Conservation (phyloP, 1,140 invertebrate species). For the Zeugodacus cucurbitae region DNA sequence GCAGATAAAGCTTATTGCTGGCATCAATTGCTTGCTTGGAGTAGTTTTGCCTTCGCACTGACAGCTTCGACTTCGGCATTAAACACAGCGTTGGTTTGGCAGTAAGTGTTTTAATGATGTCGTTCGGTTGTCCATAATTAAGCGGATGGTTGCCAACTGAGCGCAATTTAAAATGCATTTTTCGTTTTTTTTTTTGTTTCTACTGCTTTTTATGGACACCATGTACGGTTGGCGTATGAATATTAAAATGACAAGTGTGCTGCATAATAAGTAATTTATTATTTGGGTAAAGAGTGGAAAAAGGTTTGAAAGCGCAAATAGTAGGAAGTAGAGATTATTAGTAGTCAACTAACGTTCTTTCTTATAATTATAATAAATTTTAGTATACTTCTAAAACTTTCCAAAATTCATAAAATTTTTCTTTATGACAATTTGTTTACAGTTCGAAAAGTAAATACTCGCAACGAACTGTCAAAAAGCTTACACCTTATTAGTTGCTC, state of each 20-base stretch:
- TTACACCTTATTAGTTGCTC: not conserved
- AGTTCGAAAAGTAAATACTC: not conserved
- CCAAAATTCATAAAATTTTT: not conserved
- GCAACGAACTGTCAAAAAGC: not conserved
- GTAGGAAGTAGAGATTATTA: too few relatives aligned
- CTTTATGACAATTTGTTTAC: not conserved
- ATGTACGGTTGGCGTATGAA: not conserved
- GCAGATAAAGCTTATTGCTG: constrained; percentile 10
- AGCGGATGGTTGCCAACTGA: not conserved
- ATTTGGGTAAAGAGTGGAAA: not conserved
- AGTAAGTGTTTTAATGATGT: not conserved
- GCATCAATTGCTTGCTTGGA: not conserved
- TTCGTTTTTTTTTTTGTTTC: not conserved
- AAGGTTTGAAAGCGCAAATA: too few relatives aligned
- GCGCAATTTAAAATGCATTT: not conserved
- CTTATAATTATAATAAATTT: not conserved
- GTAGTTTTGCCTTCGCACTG: not conserved
- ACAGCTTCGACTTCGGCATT: not conserved
- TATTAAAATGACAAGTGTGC: not conserved
- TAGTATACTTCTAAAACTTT: not conserved
- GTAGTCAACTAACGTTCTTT: not conserved
- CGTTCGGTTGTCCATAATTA: constrained; percentile 20
- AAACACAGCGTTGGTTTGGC: not conserved
- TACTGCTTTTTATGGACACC: not conserved
- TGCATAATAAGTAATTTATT: not conserved